Percentiles rank a stretch among this genome's conserved stretches.
These are phyloP conservation scores for Polypedilum pembai DNA, from an alignment of 1,140 invertebrate genomes.

Conservation along the genomic window DNA sequence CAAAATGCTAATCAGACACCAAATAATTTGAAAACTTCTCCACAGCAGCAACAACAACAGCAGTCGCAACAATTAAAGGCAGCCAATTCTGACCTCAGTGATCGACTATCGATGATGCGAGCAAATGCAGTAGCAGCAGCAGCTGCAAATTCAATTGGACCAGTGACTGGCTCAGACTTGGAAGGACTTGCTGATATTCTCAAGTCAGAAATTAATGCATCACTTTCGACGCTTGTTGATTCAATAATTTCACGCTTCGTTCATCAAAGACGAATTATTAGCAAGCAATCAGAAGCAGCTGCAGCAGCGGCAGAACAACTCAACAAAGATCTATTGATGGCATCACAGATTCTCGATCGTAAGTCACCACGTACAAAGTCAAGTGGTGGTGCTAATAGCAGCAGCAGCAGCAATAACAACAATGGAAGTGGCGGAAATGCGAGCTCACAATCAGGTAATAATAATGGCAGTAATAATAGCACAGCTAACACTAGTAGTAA, in stretches of 20 bases:
- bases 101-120: slow-evolving; percentile 57
- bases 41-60: slow-evolving; percentile 50
- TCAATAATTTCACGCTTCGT: slow-evolving; percentile 77
- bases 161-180: slow-evolving; percentile 65
- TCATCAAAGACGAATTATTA: slow-evolving; percentile 65
- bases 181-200: slow-evolving; percentile 81
- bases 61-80: slow-evolving; percentile 46
- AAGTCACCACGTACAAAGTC: slow-evolving; percentile 73
- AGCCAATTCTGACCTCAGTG: slow-evolving; percentile 45
- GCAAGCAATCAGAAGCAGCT: slow-evolving; percentile 66
- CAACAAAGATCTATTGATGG: slow-evolving; percentile 71
- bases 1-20: slow-evolving; percentile 19
- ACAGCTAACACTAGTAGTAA: slow-evolving; percentile 28
- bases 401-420: slow-evolving; percentile 32
- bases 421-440: slow-evolving; percentile 32
- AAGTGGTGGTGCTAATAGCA: slow-evolving; percentile 49
- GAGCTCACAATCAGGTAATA: slow-evolving; percentile 32
- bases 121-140: slow-evolving; percentile 44
- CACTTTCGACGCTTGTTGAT: slow-evolving; percentile 77
- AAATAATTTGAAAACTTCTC: slow-evolving; percentile 32
- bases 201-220: slow-evolving; percentile 81
- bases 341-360: slow-evolving; percentile 69
- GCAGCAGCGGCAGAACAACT: slow-evolving; percentile 68
- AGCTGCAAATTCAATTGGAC: slow-evolving; percentile 47
- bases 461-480: slow-evolving; percentile 33